Evolutionary conservation across 2,888 invertebrate genomes (phyloP), one percentile per base, ranked within the genome.

Genomic region (Abrostola triplasia): DNA sequence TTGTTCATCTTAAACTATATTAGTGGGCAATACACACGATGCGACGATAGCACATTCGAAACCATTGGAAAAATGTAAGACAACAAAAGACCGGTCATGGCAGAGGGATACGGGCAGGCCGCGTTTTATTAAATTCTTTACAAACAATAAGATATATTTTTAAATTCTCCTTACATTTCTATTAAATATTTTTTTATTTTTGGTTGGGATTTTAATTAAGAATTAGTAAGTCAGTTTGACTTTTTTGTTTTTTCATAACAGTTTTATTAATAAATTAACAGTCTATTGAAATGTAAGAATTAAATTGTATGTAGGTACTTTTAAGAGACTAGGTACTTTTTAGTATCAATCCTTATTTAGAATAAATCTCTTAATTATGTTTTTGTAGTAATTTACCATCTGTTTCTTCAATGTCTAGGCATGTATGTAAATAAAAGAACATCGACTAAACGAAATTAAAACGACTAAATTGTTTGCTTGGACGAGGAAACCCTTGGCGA

Each of bases 1-100:
- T 81, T 77, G 74, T 71, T 78, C 70, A 74, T 76, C 73, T 73
- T 60, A 64, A 67, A 77, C 63, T 76, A 72, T 76, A 78, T 74
- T 79, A 74, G 67, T 69, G 54, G 57, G 42, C 53, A 64, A 63
- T 61, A 56, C 52, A 67, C 53, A 6, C 42, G 42, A 58, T 59
- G 41, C 42, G 42, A 58, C 61, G 41, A 44, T 55, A 66, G 37
- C 47, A 36, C 58, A 50, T 51, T 57, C 42, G 49, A 52, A 56
- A 66, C 51, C 55, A 59, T 65, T 53, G 60, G 69, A 66, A 61
- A 62, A 66, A 61, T 64, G 58, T 64, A 42, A 58, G 61, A 66
- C 44, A 62, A 69, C 59, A 64, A 68, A 67, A 63, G 63, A 42
- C 37, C 47, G 6, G 10, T 12, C 13, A 13, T 8, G 48, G 58